Evolutionary conservation across 2,888 invertebrate species (phyloP).

Genomic region (Sialis lutaria): DNA sequence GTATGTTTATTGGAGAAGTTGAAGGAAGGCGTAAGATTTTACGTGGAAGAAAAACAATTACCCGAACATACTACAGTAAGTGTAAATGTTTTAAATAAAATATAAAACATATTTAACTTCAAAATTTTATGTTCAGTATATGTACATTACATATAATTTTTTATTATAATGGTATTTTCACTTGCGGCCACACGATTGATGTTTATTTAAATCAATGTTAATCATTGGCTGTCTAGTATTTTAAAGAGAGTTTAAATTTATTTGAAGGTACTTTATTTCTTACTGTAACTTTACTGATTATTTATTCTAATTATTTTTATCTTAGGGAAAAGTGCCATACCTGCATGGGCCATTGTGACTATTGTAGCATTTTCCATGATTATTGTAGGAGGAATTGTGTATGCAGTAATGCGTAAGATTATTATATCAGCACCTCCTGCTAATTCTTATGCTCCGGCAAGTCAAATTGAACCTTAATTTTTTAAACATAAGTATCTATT

Average conservation of each 20-base stretch:
- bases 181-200: no score
- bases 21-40: constrained; percentile 66
- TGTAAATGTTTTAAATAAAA: constrained; percentile 12
- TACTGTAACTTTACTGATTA: neutral
- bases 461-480: constrained; percentile 7
- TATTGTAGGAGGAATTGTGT: constrained; percentile 48
- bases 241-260: neutral
- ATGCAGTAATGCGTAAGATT: constrained; percentile 46
- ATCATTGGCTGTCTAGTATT: neutral
- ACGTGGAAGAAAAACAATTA: constrained; percentile 60
- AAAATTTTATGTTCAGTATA: no score
- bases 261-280: no score
- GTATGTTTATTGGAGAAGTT: constrained; percentile 43
- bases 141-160: no score
- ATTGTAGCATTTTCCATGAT: constrained; percentile 53
- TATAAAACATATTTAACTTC: no score
- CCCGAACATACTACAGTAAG: constrained; percentile 64
- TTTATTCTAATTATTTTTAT: constrained; percentile 8
- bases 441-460: constrained; percentile 19
- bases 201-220: no score
- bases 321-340: constrained; percentile 49
- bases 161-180: no score
- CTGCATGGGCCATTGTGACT: constrained; percentile 60
- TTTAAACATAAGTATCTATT: neutral
- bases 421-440: constrained; percentile 38